Evolutionary conservation across 2,797 vertebrate species (phyloP).

Genomic region (Vultur gryphus): DNA sequence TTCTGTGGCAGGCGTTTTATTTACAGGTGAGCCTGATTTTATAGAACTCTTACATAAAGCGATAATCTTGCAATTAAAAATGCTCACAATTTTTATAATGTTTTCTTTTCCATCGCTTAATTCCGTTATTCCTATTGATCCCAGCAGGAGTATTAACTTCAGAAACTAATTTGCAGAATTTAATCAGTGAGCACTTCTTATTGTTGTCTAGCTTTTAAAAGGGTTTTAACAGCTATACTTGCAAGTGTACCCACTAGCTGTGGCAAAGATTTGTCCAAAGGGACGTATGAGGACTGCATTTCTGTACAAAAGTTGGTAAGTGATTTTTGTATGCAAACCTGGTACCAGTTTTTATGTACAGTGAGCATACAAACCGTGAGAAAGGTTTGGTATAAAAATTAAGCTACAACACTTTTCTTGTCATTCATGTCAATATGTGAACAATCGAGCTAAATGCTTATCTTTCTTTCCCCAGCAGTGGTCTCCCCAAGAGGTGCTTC

Average conservation of each 20-base stretch:
- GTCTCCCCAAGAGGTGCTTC: neutral
- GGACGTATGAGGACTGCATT: neutral
- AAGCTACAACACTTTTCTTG: neutral
- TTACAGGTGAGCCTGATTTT: neutral
- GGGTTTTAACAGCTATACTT: neutral
- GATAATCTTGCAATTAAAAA: neutral
- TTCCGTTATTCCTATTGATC: neutral
- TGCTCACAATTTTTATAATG: neutral
- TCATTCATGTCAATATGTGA: neutral
- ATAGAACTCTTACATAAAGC: neutral
- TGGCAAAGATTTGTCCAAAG: neutral
- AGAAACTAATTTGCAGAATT: neutral
- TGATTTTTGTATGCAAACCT: neutral
- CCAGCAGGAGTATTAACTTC: neutral
- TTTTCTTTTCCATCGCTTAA: neutral
- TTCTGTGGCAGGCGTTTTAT: neutral
- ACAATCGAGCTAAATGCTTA: neutral
- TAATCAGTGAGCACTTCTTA: neutral
- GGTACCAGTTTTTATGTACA: neutral
- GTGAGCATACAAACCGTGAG: neutral
- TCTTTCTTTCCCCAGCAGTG: neutral
- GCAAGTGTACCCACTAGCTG: fast-evolving
- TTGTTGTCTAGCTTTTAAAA: neutral
- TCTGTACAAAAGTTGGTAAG: neutral
- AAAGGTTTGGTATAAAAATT: neutral